Conservation (phyloP, 2,888 invertebrate genomes). For the Drosophila maculinotata region DNA sequence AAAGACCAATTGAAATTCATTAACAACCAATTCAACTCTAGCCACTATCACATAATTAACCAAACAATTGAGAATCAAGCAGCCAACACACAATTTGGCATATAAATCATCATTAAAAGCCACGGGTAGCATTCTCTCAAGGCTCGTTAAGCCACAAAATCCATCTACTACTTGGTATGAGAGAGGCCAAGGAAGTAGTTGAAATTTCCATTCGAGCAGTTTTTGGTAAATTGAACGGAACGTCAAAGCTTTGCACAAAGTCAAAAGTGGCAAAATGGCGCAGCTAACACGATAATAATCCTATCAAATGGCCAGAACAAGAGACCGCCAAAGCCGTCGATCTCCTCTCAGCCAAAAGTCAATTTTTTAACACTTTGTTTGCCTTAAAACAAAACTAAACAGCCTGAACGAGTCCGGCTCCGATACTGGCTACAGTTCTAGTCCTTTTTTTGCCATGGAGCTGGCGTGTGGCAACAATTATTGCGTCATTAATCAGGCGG, state of each 20-base stretch:
- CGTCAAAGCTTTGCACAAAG: slow-evolving; percentile 57
- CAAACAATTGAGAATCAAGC: slow-evolving; percentile 40
- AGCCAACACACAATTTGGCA: slow-evolving; percentile 19
- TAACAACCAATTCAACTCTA: slow-evolving; percentile 21
- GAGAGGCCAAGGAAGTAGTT: slow-evolving; percentile 44
- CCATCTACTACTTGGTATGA: slow-evolving; percentile 8
- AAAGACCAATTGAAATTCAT: slow-evolving; percentile 52
- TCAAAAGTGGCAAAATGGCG: slow-evolving; percentile 60
- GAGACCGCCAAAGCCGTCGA: slow-evolving; percentile 14
- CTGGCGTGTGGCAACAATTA: slow-evolving; percentile 74
- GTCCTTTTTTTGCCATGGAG: slow-evolving; percentile 3
- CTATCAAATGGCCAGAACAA: slow-evolving; percentile 68
- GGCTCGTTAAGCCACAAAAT: slow-evolving; percentile 31
- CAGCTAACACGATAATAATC: slow-evolving; percentile 76
- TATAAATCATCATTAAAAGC: slow-evolving; percentile 69
- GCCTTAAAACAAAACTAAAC: slow-evolving; percentile 55
- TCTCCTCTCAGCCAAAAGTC: slow-evolving; percentile 54
- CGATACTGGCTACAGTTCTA: slow-evolving; percentile 11
- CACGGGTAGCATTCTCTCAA: slow-evolving; percentile 5
- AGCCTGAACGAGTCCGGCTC: slow-evolving; percentile 9
- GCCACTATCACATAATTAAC: slow-evolving; percentile 51
- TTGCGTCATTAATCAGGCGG: slow-evolving; percentile 82
- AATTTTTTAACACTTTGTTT: slow-evolving; percentile 73
- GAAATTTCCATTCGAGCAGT: slow-evolving; percentile 67
- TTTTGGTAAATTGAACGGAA: slow-evolving; percentile 76